Percentiles rank a stretch among this genome's conserved stretches.
Conservation (phyloP, 1,140 invertebrate genomes). For the Zeugodacus cucurbitae region DNA sequence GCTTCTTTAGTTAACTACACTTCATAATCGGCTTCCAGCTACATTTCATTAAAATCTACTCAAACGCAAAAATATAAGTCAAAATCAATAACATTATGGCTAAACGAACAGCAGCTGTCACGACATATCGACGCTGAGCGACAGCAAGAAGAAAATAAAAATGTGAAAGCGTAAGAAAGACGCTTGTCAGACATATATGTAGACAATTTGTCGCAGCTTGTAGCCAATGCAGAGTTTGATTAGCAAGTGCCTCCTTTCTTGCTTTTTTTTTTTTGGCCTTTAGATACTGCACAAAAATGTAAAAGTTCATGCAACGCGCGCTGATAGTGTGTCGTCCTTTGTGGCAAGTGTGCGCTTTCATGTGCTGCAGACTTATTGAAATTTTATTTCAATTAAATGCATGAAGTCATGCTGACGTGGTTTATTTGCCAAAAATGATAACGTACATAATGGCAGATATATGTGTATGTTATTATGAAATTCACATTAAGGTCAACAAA, state of each 20-base stretch:
- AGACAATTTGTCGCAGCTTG: neutral
- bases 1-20: neutral
- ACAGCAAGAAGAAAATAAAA: neutral
- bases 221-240: neutral
- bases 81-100: conserved; percentile 41
- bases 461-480: neutral
- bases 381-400: conserved; percentile 11
- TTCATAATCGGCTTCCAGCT: conserved; percentile 42
- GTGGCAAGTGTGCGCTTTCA: neutral
- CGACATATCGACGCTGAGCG: neutral
- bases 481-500: neutral
- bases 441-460: neutral
- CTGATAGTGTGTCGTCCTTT: neutral
- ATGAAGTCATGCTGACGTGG: conserved; percentile 4
- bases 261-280: no score
- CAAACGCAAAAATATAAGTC: conserved; percentile 42
- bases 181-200: neutral
- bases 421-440: conserved; percentile 16
- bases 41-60: conserved; percentile 45
- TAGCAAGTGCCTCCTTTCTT: neutral
- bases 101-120: neutral
- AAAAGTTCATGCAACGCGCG: neutral
- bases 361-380: neutral
- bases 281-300: neutral
- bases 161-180: neutral